Conservation (phyloP, 1,140 invertebrate species). For the Drusus annulatus region DNA sequence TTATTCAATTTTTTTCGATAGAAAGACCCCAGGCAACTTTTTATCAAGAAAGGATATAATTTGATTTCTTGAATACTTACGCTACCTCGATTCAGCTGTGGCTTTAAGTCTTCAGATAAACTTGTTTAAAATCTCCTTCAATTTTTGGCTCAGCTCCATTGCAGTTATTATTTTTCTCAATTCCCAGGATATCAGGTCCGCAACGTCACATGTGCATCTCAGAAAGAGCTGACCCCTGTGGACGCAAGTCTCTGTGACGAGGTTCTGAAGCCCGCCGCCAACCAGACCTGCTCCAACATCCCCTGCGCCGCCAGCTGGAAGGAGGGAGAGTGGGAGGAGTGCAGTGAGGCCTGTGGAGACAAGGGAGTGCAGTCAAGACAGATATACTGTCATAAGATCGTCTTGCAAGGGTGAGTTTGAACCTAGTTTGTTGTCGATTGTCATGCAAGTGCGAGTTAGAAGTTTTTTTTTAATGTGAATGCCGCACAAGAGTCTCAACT, state of each 20-base stretch:
- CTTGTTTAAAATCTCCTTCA: too few relatives aligned
- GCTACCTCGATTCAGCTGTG: too few relatives aligned
- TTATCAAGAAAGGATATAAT: too few relatives aligned
- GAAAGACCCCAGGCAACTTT: too few relatives aligned
- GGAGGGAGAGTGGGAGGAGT: slow-evolving; percentile 86
- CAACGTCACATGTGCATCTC: slow-evolving; percentile 80
- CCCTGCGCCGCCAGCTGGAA: slow-evolving; percentile 90
- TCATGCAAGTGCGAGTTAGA: too few relatives aligned
- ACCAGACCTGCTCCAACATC: slow-evolving; percentile 81
- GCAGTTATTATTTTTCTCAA: not conserved
- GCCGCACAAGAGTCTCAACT: too few relatives aligned
- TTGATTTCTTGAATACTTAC: too few relatives aligned
- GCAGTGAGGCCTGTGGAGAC: slow-evolving; percentile 85
- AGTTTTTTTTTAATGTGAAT: too few relatives aligned
- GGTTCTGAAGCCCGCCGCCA: slow-evolving; percentile 76
- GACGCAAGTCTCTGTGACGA: slow-evolving; percentile 85
- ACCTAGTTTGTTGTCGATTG: too few relatives aligned
- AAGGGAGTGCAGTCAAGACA: slow-evolving; percentile 80
- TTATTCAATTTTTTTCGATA: too few relatives aligned
- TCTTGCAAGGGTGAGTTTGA: slow-evolving; percentile 58
- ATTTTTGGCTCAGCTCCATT: too few relatives aligned
- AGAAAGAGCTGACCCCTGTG: slow-evolving; percentile 78
- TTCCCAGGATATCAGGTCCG: slow-evolving; percentile 83
- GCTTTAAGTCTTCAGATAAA: too few relatives aligned
- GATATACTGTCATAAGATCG: slow-evolving; percentile 85